Base-by-base conservation (phyloP, 2,113 vertebrate species). In the Peromyscus maniculatus region DNA sequence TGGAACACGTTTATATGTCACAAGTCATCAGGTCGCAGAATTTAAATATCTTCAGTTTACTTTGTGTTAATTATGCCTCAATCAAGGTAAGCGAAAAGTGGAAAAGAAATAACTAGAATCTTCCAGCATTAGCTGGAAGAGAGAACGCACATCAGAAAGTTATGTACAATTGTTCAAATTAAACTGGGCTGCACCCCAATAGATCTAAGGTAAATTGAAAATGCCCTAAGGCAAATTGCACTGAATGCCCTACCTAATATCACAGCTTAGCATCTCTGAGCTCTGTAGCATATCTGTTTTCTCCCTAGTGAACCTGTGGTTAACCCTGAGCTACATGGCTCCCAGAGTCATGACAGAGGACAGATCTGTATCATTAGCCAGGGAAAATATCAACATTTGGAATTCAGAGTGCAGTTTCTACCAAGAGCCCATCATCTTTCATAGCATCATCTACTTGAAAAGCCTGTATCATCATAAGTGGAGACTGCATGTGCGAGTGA, bases 31-130 rank as follows among this genome's bases (percentile, higher is more conserved):
- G 4, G 88, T 59, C 52, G 8, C 74, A 49, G 64, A 46, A 39
- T 57, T 87, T 87, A 87, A 86, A 49, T 95, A 91, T 59, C 36
- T 69, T 28, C 22, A 77, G n/a, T 59, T 71, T 91, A 66, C 57
- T 55, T 0, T 93, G 43, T 91, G 77, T 83, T 36, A 96, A 0
- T 82, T 88, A 90, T 43, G 33, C 26, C 13, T 92, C 74, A 49
- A 7, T 57, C 77, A 87, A 93, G 24, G 12, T 80, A 39, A 95
- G 77, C 43, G 55, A 69, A 84, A 89, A 49, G 7, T 43, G 5
- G 66, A 80, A 89, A 66, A 55, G 33, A 39, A 78, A 17, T 46
- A 49, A 19, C 19, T 36, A 66, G 64, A 62, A 89, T 2, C 55
- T 91, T 95, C 62, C 88, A 84, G n/a, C 7, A 74, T 28, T 79